A percentile compares a stretch with the other conserved stretches of the same genome.
Evolutionary conservation across 2,888 invertebrate species (phyloP).

Genomic region (Lobophora halterata): DNA sequence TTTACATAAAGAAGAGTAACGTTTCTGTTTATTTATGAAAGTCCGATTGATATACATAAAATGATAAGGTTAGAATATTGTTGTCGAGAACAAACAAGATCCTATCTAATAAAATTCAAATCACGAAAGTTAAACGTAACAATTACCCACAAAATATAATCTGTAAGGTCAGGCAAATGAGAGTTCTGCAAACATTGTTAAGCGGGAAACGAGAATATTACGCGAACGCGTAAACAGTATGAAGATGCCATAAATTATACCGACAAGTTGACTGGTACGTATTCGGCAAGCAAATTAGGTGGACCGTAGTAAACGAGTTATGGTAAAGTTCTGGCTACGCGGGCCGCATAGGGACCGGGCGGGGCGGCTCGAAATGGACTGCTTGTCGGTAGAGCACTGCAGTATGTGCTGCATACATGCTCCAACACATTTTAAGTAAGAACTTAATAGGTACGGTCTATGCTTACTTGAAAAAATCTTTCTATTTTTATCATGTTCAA

Average conservation of each 20-base stretch:
- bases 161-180: constrained; percentile 28
- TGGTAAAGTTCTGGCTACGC: constrained; percentile 55
- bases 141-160: constrained; percentile 27
- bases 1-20: too few relatives aligned
- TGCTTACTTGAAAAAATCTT: too few relatives aligned
- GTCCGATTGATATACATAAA: too few relatives aligned
- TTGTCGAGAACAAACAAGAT: neutral
- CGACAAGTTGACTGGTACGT: constrained; percentile 59
- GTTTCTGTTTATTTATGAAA: too few relatives aligned
- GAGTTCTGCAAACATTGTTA: constrained; percentile 31
- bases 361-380: constrained; percentile 38
- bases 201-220: constrained; percentile 30
- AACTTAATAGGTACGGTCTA: too few relatives aligned
- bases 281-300: constrained; percentile 67
- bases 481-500: too few relatives aligned
- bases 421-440: too few relatives aligned
- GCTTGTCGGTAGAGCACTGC: constrained; percentile 21
- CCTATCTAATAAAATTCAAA: constrained; percentile 9
- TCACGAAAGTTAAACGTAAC: constrained; percentile 10
- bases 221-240: constrained; percentile 37
- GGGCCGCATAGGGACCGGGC: constrained; percentile 50
- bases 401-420: neutral
- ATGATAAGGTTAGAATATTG: too few relatives aligned
- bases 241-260: constrained; percentile 58
- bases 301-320: constrained; percentile 70